Base-by-base conservation (phyloP, 2,888 invertebrate genomes). In the Prenolepis imparis region DNA sequence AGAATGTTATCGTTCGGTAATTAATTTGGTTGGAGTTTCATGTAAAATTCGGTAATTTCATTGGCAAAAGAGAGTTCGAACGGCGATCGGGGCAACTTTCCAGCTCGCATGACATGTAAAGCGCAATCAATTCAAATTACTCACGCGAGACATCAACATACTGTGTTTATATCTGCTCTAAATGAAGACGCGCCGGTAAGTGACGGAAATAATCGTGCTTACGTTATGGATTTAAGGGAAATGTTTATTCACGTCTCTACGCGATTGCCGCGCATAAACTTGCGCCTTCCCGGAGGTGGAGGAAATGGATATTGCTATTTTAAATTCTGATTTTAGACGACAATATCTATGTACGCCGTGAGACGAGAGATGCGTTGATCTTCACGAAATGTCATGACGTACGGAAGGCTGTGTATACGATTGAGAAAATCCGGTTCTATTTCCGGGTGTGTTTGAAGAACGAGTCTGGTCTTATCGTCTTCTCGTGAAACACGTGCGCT, bases 371-470 rank as follows among this genome's bases (percentile, higher is more conserved):
- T 81, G 72, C 32, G 32, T 77, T 81, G 87, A 87, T 87, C 75
- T 81, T 78, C 72, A 21, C 55, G 61, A 87, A 84, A 89, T 88
- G 86, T 86, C 89, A 86, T 64, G 89, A 59, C 84, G 57, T 48
- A 59, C 55, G 55, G 64, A 68, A 55, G 67, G 9, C 72, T 80
- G 59, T 39, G 4, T 59, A 28, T 12, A 52, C 44, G 39, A 66
- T 18, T 24, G 70, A 1, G 61, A 48, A 82, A 70, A 73, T 59
- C 73, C 70, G 18, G 15, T 63, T 73, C 83, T 84, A 86, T 86
- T 84, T 84, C 85, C 44, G 59, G 39, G 41, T 63, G 44, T 86
- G 83, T 83, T 75, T 83, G 66, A 78, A 61, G 70, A 66, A 63
- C 68, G 63, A 52, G 64, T 59, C 72, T 41, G 80, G 80, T 83